Percentiles rank a stretch among this genome's conserved stretches.
Conservation (phyloP, 2,113 vertebrate genomes). For the Urocitellus parryii region DNA sequence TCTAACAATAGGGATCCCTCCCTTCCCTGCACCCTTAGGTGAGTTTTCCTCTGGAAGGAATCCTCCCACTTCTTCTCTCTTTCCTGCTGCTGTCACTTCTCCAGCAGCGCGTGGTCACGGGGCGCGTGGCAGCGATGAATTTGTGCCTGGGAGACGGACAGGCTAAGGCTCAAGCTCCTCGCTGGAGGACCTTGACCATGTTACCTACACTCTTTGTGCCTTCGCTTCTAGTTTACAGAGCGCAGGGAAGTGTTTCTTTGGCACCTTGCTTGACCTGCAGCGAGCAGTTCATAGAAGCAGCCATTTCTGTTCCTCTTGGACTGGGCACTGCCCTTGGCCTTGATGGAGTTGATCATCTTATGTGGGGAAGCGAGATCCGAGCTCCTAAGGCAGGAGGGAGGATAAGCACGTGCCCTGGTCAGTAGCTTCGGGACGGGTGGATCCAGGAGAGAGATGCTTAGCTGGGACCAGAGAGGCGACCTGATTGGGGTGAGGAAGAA, state of each 20-base stretch:
- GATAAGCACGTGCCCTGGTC: accelerated
- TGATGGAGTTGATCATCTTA: background rate
- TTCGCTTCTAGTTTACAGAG: background rate
- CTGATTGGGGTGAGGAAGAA: background rate
- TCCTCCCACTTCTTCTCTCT: conserved; percentile 43
- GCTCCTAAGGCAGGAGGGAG: background rate
- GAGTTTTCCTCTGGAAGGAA: conserved; percentile 48
- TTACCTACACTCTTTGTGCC: background rate
- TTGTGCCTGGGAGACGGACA: background rate
- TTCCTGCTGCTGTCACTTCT: conserved; percentile 10
- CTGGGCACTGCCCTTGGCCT: background rate
- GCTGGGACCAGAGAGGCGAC: background rate
- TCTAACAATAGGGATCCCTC: conserved; percentile 68
- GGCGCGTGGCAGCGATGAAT: background rate
- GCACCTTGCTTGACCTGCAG: background rate
- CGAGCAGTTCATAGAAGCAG: background rate
- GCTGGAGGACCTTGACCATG: background rate
- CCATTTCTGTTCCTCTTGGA: background rate
- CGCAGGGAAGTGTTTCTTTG: background rate
- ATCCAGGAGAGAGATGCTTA: background rate
- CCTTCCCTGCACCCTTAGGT: background rate
- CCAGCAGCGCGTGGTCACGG: background rate
- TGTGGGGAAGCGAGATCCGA: background rate
- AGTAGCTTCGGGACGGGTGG: background rate
- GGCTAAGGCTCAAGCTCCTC: background rate